Percentiles rank a stretch among this genome's conserved stretches.
Evolutionary conservation across 2,888 invertebrate genomes (phyloP).

Genomic region (Lepetodrilus schrolli): DNA sequence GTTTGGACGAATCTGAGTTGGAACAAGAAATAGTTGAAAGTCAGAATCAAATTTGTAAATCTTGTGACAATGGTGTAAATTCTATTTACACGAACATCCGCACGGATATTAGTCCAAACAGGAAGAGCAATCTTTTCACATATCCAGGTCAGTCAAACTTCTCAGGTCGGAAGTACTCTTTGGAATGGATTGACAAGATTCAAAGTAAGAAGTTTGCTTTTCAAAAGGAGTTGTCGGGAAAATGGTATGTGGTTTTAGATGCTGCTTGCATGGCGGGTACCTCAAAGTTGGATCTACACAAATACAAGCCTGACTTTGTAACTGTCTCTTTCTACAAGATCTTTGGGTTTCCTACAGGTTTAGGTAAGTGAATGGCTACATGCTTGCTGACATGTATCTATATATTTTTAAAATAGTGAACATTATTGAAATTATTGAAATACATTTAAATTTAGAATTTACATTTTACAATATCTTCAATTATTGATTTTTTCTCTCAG

Average conservation of each 20-base stretch:
- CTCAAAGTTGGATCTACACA: conserved; percentile 84
- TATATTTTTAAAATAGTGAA: not conserved
- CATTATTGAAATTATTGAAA: too few species aligned
- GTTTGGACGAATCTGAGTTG: conserved; percentile 56
- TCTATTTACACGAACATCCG: too few species aligned
- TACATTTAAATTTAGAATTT: too few species aligned
- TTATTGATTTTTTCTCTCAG: too few species aligned
- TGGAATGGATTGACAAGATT: conserved; percentile 82
- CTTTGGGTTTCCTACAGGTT: conserved; percentile 95
- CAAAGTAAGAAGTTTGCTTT: conserved; percentile 78
- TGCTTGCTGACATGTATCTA: not conserved
- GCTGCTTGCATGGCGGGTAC: conserved; percentile 89
- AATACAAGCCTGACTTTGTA: conserved; percentile 89
- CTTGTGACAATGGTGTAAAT: not conserved
- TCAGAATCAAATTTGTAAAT: not conserved
- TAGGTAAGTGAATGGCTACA: conserved; percentile 77
- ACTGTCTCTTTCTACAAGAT: conserved; percentile 96
- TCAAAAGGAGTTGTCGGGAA: conserved; percentile 43
- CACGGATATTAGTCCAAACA: too few species aligned
- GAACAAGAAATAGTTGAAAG: conserved; percentile 5
- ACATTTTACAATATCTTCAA: too few species aligned
- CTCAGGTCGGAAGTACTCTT: conserved; percentile 91
- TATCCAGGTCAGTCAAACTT: conserved; percentile 97
- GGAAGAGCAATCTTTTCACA: conserved; percentile 80
- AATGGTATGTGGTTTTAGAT: conserved; percentile 83